Base-by-base conservation (phyloP, 2,888 invertebrate genomes). In the Gastracanthus pulcherrimus region DNA sequence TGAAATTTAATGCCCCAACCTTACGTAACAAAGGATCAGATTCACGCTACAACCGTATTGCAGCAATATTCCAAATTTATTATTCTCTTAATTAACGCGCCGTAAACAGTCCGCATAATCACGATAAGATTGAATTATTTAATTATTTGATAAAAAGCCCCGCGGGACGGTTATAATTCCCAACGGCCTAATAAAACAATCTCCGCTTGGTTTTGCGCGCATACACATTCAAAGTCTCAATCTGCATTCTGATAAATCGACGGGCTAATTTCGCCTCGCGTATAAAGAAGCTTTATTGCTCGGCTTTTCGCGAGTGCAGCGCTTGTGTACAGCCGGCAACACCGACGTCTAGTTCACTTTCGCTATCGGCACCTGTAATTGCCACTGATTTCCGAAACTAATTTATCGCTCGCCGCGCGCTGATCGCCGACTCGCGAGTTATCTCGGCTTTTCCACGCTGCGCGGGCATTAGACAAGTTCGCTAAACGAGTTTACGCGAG, bases 331-430 rank as follows among this genome's bases (percentile, higher is more conserved):
- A 3, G 38, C 9, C 62, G 45, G 51, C 23, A 51, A 71, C 36
- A 38, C 48, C 31, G 19, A 9, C 23, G 23, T 55, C 41, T 34
- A 48, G n/a, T 11, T 19, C 5, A 71, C 81, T 81, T 76, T 76
- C 81, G 26, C 69, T 69, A 69, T 81, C 77, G 36, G 41, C 66
- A 66, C 71, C 76, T 71, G 64, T 71, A 71, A 81, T 76, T 76
- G 71, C 77, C 67, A 69, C 81, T 41, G 74, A 81, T 81, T 81
- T 77, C 67, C 58, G 34, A 72, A 77, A 69, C 67, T 72, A 74
- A 81, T 81, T 77, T 74, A 77, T 81, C 38, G 76, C 66, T 36
- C 26, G 34, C 13, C 3, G 1, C 48, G 13, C 29, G 45, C 13
- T 6, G 45, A 45, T 45, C n/a, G 45, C 45, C n/a, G 11, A 11